phyloP scores from a whole-genome alignment of 2,113 vertebrate species.

The Pogonocichla stellata region DNA sequence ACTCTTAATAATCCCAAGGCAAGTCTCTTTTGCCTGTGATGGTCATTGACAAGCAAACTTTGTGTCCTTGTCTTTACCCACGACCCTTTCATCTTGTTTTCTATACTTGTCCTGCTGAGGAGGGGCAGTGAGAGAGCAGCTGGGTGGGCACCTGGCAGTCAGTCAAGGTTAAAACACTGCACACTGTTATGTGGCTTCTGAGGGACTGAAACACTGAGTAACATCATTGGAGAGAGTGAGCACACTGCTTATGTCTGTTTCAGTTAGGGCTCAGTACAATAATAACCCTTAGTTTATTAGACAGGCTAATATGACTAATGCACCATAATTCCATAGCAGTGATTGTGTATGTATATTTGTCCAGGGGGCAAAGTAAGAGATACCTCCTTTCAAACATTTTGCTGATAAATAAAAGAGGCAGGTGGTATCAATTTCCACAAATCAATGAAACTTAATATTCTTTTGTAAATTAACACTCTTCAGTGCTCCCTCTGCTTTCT shows the following conservation, averaged over 20 bases:
- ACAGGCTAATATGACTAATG: background rate
- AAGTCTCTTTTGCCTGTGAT: background rate
- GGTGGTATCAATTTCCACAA: background rate
- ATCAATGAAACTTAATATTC: conserved; percentile 3
- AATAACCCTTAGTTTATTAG: background rate
- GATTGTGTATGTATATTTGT: background rate
- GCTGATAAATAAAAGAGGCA: background rate
- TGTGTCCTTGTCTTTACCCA: background rate
- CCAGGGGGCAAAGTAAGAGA: background rate
- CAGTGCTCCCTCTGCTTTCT: background rate
- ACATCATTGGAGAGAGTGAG: background rate
- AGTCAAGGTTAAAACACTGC: background rate
- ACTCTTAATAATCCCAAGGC: background rate
- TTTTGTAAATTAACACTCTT: background rate
- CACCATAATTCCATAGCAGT: background rate
- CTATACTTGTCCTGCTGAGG: background rate
- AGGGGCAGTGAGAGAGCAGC: background rate
- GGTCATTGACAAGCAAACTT: background rate
- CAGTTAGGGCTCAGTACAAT: background rate
- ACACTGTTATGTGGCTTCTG: background rate
- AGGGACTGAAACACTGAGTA: background rate
- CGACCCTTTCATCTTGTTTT: accelerated
- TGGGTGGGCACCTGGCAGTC: background rate
- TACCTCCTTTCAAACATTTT: background rate
- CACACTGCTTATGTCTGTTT: background rate